These are phyloP conservation scores for Myotis planiceps DNA, from an alignment of 2,797 vertebrate species.

Conservation along the genomic window DNA sequence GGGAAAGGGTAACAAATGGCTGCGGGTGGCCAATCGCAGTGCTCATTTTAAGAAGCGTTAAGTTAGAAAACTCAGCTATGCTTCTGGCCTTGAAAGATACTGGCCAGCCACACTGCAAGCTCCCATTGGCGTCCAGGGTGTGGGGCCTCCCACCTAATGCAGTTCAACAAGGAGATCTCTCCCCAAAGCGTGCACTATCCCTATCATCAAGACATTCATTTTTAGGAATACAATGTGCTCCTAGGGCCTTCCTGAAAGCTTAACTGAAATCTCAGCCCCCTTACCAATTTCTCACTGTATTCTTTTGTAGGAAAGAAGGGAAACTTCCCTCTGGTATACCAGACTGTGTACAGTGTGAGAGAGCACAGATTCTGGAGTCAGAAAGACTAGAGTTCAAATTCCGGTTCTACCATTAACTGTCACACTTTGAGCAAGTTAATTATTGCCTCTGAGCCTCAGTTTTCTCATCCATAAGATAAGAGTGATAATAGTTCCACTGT, in stretches of 20 bases:
- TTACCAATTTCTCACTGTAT: neutral
- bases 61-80: neutral
- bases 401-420: neutral
- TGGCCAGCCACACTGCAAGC: neutral
- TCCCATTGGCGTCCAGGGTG: neutral
- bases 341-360: neutral
- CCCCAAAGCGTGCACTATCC: neutral
- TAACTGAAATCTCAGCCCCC: neutral
- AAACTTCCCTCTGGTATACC: neutral
- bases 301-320: neutral
- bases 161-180: neutral
- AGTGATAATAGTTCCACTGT: neutral
- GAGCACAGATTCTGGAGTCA: neutral
- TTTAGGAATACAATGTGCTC: neutral
- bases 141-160: neutral
- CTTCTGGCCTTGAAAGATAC: neutral
- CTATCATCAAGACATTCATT: neutral
- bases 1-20: conserved; percentile 35
- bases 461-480: conserved; percentile 13
- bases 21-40: neutral
- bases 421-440: neutral
- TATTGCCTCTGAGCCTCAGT: neutral
- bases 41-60: neutral
- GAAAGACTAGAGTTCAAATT: neutral
- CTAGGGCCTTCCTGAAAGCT: neutral